A percentile compares a stretch with the other conserved stretches of the same genome.
Evolutionary conservation across 2,797 vertebrate genomes (phyloP).

Genomic region (Pampus argenteus): DNA sequence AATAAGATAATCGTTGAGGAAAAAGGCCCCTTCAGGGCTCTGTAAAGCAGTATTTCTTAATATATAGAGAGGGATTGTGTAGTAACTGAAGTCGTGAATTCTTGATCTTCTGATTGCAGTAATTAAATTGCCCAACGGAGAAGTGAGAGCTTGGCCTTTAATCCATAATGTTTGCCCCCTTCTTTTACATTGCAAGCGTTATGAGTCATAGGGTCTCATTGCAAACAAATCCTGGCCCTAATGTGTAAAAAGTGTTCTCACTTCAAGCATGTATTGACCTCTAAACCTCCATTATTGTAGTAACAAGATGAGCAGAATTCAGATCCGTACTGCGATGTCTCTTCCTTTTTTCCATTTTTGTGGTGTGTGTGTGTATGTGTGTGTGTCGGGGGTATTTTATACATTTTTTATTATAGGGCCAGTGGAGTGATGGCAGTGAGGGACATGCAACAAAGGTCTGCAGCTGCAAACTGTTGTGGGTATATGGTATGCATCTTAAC

Average conservation of each 20-base stretch:
- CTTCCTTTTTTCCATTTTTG: not conserved
- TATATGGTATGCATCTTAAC: too few relatives aligned
- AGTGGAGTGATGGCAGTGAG: too few relatives aligned
- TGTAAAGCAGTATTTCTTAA: conserved; percentile 49
- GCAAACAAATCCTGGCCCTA: conserved; percentile 59
- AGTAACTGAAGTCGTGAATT: conserved; percentile 64
- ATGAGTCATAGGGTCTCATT: conserved; percentile 62
- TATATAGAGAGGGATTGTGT: conserved; percentile 32
- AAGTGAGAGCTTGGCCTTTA: conserved; percentile 54
- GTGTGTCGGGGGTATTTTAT: too few relatives aligned
- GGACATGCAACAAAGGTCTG: too few relatives aligned
- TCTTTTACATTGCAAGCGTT: conserved; percentile 55
- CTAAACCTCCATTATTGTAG: conserved; percentile 47
- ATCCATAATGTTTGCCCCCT: conserved; percentile 51
- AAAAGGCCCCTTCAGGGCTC: conserved; percentile 41
- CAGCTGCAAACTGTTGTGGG: too few relatives aligned
- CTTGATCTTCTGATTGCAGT: conserved; percentile 72
- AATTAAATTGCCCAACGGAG: conserved; percentile 77
- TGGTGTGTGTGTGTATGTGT: too few relatives aligned
- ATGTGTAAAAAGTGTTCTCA: conserved; percentile 61
- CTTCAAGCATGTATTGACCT: conserved; percentile 51
- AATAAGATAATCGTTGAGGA: conserved; percentile 45
- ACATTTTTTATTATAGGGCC: too few relatives aligned
- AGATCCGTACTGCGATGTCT: conserved; percentile 4
- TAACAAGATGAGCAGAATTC: conserved; percentile 35